Conservation (phyloP, 2,113 vertebrate genomes). For the Bos indicus region DNA sequence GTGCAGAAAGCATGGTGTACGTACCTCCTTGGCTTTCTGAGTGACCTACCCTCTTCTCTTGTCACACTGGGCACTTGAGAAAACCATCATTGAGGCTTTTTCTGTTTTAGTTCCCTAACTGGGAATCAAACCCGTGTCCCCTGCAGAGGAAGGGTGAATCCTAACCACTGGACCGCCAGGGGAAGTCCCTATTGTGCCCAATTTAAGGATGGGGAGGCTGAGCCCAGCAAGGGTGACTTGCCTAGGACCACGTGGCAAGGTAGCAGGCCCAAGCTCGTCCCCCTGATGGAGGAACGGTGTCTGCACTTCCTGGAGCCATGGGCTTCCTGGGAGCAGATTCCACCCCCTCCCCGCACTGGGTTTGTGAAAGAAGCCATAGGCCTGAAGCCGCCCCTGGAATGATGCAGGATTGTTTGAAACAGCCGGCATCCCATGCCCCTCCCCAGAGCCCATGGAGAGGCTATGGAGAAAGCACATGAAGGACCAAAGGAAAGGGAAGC, state of each 20-base stretch:
- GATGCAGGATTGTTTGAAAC: not conserved
- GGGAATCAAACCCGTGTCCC: not conserved
- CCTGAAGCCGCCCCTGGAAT: not conserved
- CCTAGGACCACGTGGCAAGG: not conserved
- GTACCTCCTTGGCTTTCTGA: not conserved
- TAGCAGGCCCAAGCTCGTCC: not conserved
- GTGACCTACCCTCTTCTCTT: not conserved
- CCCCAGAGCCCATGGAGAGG: not conserved
- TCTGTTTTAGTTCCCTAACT: not conserved
- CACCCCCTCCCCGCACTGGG: not conserved
- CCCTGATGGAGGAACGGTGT: fast-evolving
- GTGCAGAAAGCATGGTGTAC: not conserved
- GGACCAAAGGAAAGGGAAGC: not conserved
- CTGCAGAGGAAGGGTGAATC: not conserved
- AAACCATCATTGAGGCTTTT: not conserved
- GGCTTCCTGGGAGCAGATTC: not conserved
- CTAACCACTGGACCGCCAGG: not conserved
- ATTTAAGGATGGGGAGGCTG: not conserved
- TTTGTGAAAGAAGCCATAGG: not conserved
- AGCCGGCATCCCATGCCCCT: not conserved
- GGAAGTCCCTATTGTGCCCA: not conserved
- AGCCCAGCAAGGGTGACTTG: not conserved
- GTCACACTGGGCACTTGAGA: not conserved
- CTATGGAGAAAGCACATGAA: not conserved
- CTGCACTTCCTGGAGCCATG: not conserved